Conservation (phyloP, 2,113 vertebrate species). For the Gavia stellata region DNA sequence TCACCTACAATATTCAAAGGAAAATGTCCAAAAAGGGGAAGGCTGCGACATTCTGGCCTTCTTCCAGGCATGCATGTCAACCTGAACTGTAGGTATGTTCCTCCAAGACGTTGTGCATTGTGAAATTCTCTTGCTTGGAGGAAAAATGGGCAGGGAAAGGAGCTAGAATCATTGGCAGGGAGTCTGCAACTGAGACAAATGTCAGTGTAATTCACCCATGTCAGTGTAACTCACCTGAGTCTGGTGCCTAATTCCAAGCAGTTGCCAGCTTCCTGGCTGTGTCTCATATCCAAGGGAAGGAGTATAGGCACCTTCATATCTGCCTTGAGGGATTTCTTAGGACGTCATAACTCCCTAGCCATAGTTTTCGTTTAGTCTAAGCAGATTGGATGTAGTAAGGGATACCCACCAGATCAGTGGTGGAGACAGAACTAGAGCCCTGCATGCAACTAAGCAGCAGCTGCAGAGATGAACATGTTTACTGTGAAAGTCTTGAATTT, state of each 20-base stretch:
- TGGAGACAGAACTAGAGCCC: neutral
- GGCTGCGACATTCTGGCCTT: neutral
- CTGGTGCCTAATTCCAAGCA: neutral
- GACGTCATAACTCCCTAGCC: neutral
- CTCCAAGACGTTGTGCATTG: neutral
- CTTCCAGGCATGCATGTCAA: neutral
- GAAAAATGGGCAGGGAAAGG: neutral
- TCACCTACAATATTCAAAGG: neutral
- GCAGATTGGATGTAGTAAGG: fast-evolving
- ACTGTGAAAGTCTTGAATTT: neutral
- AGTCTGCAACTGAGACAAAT: neutral
- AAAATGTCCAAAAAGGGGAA: neutral
- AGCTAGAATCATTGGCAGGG: neutral
- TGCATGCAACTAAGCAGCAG: neutral
- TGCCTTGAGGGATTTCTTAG: neutral
- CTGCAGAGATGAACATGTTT: neutral
- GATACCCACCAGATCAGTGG: neutral
- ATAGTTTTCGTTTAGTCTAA: neutral
- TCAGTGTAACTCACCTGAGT: too few relatives aligned
- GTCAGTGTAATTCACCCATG: neutral
- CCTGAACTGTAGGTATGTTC: fast-evolving
- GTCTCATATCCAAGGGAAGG: neutral
- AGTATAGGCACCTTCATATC: neutral
- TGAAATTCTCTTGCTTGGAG: neutral
- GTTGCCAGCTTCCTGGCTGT: neutral